Evolutionary conservation across 2,113 vertebrate species (phyloP), one percentile per base, ranked within the genome.

Genomic region (Narcine bancroftii): DNA sequence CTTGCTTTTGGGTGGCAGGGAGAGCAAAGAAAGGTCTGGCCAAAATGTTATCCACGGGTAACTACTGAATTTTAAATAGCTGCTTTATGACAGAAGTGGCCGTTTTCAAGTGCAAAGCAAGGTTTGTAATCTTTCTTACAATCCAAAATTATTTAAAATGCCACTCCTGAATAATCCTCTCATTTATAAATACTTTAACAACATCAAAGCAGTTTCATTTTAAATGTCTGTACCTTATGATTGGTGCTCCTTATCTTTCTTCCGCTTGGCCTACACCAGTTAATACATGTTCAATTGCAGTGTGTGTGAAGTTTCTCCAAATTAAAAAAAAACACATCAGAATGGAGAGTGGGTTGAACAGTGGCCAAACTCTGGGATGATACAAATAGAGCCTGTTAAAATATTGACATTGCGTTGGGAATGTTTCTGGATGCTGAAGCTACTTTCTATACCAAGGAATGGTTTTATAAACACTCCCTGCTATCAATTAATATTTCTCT

Each of bases 161-260:
- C 66, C 63, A 47, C 63, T 60, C 63, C 26, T 69, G 63, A 91
- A 66, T 69, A 91, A 91, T 69, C 89, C 65, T 69, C 63, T 47
- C 63, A 69, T 42, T 91, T 69, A 91, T 91, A 91, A 91, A 91
- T 91, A 91, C 47, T 91, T 66, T 69, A 91, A 71, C 24, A 47
- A 69, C 29, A 69, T 91, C 89, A 91, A 91, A 91, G 71, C 71
- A n/a, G 85, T 65, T 89, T 65, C 85, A 89, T 89, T 63, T 66
- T 89, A 89, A 89, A 89, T 65, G 85, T 63, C 53, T 89, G 60
- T 29, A 33, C 71, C 63, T 91, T 69, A 91, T 91, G 66, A 91
- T 69, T 89, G 39, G 53, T 42, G n/a, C 47, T 42, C 50, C 56
- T 60, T 60, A 87, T 85, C 81, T 87, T 87, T 60, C 50, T 60